A percentile compares a stretch with the other conserved stretches of the same genome.
Conservation (phyloP, 2,888 invertebrate species). For the Hirtodrosophila trivittata region DNA sequence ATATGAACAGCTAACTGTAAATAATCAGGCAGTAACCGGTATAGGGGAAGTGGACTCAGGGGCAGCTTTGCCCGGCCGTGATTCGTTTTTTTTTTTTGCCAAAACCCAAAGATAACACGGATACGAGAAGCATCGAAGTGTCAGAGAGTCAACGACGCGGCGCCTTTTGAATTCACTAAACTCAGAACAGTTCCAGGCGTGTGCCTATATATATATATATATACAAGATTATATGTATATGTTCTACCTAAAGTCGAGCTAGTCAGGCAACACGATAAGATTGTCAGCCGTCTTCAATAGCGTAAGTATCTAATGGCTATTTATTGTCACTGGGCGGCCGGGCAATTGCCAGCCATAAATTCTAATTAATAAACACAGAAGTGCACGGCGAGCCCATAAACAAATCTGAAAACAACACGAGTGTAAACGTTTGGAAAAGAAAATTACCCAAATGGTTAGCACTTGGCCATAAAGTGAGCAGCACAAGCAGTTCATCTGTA, state of each 20-base stretch:
- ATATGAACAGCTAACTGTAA: constrained; percentile 41
- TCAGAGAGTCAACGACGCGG: no score
- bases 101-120: constrained; percentile 23
- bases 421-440: background rate
- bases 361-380: constrained; percentile 65
- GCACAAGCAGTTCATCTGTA: constrained; percentile 30
- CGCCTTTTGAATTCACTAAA: no score
- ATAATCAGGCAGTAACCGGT: constrained; percentile 35
- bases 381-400: constrained; percentile 40
- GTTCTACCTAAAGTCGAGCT: background rate
- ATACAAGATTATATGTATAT: no score
- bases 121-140: constrained; percentile 16
- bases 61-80: constrained; percentile 7
- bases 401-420: constrained; percentile 28
- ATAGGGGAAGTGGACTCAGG: background rate
- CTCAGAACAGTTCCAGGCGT: background rate
- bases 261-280: constrained; percentile 50
- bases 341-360: constrained; percentile 58
- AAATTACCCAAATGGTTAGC: constrained; percentile 23
- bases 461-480: constrained; percentile 17
- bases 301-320: constrained; percentile 63
- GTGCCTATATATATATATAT: background rate
- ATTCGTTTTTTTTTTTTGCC: constrained; percentile 3
- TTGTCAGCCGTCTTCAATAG: constrained; percentile 32
- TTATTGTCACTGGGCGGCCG: constrained; percentile 60